Evolutionary conservation across 2,113 vertebrate genomes (phyloP), one percentile per base, ranked within the genome.

Genomic region (Percina caprodes): DNA sequence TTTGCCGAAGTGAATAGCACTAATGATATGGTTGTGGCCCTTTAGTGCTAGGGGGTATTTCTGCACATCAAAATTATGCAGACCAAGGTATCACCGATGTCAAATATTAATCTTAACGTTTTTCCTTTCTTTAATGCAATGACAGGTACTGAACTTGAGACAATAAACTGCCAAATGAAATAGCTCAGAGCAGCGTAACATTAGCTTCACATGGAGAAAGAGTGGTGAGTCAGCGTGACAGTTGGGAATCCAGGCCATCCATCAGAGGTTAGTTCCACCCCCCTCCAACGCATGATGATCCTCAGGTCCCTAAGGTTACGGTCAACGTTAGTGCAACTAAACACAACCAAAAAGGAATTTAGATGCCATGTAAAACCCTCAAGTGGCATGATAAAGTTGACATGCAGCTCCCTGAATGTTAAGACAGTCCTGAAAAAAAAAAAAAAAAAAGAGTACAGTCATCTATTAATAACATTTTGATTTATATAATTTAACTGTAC

Each of bases 191-290:
- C 30, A 69, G 61, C 2, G 26, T 42, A 77, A 79, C 60, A 33
- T 81, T n/a, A 77, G 62, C 54, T 42, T 60, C 56, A 70, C 21
- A 19, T 75, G 35, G 33, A 69, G 30, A 24, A 52, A 58, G 75
- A 54, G 23, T 0, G 48, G 30, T 19, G 52, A 68, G 67, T 67
- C 33, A 69, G 45, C 54, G 33, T 39, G 55, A 65, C 74, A 48
- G 42, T 13, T 18, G 70, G 74, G 69, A 83, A 80, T 79, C 67
- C 42, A 39, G 74, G 49, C 15, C 55, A 69, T 88, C 73, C 49
- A 79, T 86, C 81, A 83, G 19, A 52, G 33, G n/a, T 65, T 39
- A 51, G 73, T 78, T 83, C 86, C 82, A 83, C 35, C 33, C 16
- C 48, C 21, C 21, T 23, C 45, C 18, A 0, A 13, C 79, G 69